A percentile compares a stretch with the other conserved stretches of the same genome.
Conservation (phyloP, 2,113 vertebrate species). For the Chloropsis hardwickii region DNA sequence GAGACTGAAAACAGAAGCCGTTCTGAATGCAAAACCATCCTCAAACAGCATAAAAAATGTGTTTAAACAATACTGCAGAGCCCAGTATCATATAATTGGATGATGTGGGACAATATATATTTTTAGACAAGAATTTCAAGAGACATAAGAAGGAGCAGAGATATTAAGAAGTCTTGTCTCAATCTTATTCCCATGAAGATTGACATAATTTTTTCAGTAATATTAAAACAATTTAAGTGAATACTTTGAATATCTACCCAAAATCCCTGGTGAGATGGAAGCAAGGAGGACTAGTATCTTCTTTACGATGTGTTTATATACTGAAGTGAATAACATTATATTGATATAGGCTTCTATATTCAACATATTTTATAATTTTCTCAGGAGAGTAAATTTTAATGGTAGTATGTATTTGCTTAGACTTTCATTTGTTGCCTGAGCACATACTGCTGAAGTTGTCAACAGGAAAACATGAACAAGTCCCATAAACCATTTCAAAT, state of each 20-base stretch:
- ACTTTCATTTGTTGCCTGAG: background rate
- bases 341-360: background rate
- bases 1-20: background rate
- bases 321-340: background rate
- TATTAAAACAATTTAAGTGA: background rate
- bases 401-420: background rate
- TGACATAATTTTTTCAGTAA: background rate
- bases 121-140: background rate
- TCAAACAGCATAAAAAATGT: background rate
- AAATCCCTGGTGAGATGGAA: background rate
- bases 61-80: background rate
- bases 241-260: background rate
- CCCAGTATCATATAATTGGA: background rate
- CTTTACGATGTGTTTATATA: background rate
- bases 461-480: background rate
- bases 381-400: background rate
- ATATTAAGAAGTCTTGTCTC: background rate
- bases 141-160: background rate
- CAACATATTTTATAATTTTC: background rate
- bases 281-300: background rate
- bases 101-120: background rate
- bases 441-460: constrained; percentile 25
- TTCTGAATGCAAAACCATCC: background rate
- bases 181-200: background rate
- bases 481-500: constrained; percentile 46